phyloP scores from a whole-genome alignment of 2,888 invertebrate species.

The Operophtera brumata region DNA sequence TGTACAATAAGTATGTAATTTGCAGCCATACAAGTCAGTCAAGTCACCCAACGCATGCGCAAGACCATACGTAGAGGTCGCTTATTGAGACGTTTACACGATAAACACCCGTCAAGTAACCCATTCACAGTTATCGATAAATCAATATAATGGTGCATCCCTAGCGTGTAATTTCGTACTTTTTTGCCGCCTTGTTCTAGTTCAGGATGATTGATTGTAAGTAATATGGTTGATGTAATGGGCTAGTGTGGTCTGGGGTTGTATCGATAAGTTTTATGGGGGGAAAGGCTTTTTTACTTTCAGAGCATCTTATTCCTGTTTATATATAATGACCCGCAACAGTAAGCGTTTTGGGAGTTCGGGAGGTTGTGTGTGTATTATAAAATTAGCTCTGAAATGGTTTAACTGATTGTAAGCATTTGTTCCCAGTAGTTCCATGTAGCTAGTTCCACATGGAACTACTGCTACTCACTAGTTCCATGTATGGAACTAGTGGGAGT shows the following conservation, averaged over 20 bases:
- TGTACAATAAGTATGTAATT: conserved; percentile 36
- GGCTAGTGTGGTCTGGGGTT: conserved; percentile 25
- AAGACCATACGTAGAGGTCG: conserved; percentile 30
- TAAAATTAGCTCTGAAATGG: too few relatives aligned
- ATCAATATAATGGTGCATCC: conserved; percentile 35
- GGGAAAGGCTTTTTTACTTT: neutral
- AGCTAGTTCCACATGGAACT: too few relatives aligned
- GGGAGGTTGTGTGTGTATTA: too few relatives aligned
- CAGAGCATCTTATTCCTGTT: neutral
- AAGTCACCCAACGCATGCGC: conserved; percentile 22
- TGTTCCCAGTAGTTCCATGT: too few relatives aligned
- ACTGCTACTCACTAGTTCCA: too few relatives aligned
- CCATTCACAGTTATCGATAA: conserved; percentile 36
- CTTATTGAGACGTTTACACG: conserved; percentile 62
- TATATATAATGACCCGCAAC: neutral
- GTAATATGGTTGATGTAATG: conserved; percentile 16
- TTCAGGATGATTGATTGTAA: conserved; percentile 44
- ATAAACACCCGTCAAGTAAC: conserved; percentile 54
- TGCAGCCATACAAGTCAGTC: conserved; percentile 30
- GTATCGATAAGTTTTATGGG: conserved; percentile 24
- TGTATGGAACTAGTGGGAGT: too few relatives aligned
- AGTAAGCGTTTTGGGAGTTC: too few relatives aligned
- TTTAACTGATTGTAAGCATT: too few relatives aligned
- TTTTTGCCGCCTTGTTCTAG: conserved; percentile 48
- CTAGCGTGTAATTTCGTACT: conserved; percentile 54